Percentiles rank a stretch among this genome's conserved stretches.
phyloP scores from a whole-genome alignment of 1,140 invertebrate species.

The Nasonia giraulti region DNA sequence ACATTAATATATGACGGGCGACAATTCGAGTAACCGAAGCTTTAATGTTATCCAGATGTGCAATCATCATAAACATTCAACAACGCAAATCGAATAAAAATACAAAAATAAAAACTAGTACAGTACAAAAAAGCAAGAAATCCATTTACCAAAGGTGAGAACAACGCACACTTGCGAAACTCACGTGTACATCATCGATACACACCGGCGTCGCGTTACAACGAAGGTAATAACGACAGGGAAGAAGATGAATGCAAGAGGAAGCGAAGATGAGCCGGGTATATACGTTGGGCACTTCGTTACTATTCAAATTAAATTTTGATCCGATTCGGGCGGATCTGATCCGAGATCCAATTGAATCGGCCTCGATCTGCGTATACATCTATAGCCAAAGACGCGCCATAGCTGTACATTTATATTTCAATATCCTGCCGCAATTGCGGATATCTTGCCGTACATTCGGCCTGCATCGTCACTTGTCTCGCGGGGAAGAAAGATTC shows the following conservation, averaged over 20 bases:
- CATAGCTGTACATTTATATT: background rate
- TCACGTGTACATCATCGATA: background rate
- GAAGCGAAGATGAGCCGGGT: constrained; percentile 39
- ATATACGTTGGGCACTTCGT: background rate
- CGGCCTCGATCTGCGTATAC: background rate
- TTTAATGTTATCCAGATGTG: too few relatives aligned
- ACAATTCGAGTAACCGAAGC: too few relatives aligned
- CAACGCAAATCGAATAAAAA: too few relatives aligned
- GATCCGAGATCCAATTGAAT: constrained; percentile 42
- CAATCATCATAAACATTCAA: too few relatives aligned
- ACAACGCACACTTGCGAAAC: too few relatives aligned
- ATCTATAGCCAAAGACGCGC: background rate
- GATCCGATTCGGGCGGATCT: constrained; percentile 32
- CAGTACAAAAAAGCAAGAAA: too few relatives aligned
- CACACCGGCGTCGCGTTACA: background rate
- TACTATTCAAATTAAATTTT: constrained; percentile 45
- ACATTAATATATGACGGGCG: too few relatives aligned
- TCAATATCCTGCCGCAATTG: background rate
- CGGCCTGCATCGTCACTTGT: background rate
- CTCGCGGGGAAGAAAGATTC: background rate
- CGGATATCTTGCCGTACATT: background rate
- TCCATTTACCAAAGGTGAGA: too few relatives aligned
- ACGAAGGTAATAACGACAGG: background rate
- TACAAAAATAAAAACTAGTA: too few relatives aligned
- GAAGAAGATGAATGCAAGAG: constrained; percentile 14